phyloP scores from a whole-genome alignment of 2,113 vertebrate genomes.

The Cochlearius cochlearius region DNA sequence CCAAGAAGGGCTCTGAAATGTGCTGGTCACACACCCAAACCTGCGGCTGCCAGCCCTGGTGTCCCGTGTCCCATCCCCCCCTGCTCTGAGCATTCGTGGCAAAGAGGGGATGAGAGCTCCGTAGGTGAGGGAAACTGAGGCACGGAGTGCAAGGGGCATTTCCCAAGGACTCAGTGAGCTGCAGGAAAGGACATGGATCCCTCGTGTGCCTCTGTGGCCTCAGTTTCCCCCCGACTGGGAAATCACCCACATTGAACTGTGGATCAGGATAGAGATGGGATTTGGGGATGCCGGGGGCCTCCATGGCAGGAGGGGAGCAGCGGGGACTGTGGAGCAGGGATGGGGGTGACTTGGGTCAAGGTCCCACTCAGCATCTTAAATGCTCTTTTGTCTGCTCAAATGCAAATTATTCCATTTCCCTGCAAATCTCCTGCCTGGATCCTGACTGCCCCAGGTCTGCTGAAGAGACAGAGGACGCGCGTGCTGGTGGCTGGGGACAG shows the following conservation, averaged over 20 bases:
- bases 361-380: background rate
- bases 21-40: no score
- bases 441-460: background rate
- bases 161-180: background rate
- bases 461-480: background rate
- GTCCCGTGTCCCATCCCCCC: no score
- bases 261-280: background rate
- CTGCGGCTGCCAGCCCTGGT: fast-evolving
- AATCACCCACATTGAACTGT: fast-evolving
- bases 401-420: background rate
- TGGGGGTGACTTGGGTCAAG: background rate
- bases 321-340: background rate
- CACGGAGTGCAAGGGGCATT: background rate
- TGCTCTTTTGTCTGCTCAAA: background rate
- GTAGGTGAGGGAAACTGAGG: background rate
- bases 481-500: background rate
- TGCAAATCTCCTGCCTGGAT: background rate
- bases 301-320: fast-evolving
- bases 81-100: fast-evolving
- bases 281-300: background rate
- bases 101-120: background rate
- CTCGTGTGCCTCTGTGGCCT: fast-evolving
- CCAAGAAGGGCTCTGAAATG: background rate
- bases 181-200: background rate
- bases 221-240: background rate